phyloP scores from a whole-genome alignment of 2,113 vertebrate species.

The Ondatra zibethicus region DNA sequence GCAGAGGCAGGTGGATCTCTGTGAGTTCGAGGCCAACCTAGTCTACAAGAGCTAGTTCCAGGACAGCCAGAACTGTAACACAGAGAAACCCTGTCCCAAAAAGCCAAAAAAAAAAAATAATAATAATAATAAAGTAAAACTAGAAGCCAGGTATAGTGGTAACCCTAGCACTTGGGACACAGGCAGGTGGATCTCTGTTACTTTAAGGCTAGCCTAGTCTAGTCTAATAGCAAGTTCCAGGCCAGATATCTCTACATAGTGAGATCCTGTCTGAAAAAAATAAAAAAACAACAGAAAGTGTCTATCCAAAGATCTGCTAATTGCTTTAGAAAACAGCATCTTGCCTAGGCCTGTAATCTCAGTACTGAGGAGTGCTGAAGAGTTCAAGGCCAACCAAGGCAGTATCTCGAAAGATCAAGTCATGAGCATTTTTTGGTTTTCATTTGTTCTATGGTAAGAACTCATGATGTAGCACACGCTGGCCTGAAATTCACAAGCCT shows the following conservation, averaged over 20 bases:
- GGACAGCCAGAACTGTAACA: too few species aligned
- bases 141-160: not conserved
- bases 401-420: not conserved
- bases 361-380: not conserved
- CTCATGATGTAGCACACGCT: not conserved
- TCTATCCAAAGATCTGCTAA: not conserved
- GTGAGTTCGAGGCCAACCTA: not conserved
- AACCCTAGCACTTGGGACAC: not conserved
- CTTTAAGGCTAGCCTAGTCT: not conserved
- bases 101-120: too few species aligned
- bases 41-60: not conserved
- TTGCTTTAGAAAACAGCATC: not conserved
- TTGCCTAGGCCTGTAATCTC: not conserved
- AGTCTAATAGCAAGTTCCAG: not conserved
- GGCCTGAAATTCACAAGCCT: not conserved
- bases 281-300: not conserved
- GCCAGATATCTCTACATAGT: not conserved
- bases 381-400: not conserved
- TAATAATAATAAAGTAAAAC: not conserved
- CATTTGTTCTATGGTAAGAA: not conserved
- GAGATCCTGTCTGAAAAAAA: not conserved
- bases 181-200: not conserved
- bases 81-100: too few species aligned
- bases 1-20: not conserved
- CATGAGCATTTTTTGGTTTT: not conserved